Base-by-base conservation (phyloP, 2,113 vertebrate species). In the Psammodynastes pulverulentus region DNA sequence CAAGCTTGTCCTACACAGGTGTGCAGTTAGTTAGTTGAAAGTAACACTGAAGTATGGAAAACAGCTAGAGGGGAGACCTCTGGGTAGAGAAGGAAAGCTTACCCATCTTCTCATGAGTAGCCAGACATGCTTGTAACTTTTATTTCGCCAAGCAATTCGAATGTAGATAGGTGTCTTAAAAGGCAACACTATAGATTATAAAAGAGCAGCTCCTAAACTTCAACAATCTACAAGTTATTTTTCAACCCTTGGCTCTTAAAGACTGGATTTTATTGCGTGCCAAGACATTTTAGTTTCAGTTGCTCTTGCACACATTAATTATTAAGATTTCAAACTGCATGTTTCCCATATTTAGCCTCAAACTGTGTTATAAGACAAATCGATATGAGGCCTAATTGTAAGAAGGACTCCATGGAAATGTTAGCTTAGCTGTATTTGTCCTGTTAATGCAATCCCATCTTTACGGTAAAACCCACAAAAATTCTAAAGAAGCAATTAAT, bases 1-100 rank as follows among this genome's bases (percentile, higher is more conserved):
- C 52, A 85, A 89, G 29, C 87, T 89, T 92, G 72, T 92, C 49
- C 46, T 49, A 39, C 26, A n/a, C 51, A 58, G 91, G 67, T 92
- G 72, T 48, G 34, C 48, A 24, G 29, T 91, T 45, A 53, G 26
- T 79, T 84, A 67, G 26, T 79, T 84, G 52, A 87, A 52, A 79
- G 7, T 48, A 58, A 49, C 29, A 15, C 9, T 92, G 34, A 54
- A 49, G 24, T 48, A 43, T 52, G 29, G 23, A 88, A 62, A 46
- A 89, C 8, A 85, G 88, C 79, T 45, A 13, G 45, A 85, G 53
- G 91, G 52, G 23, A 92, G 52, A 34, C 26, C 39, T 88, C 86
- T 54, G 43, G 87, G 87, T 43, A 54, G 26, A 62, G 43, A 52
- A 19, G 21, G 26, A 24, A 67, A 48, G n/a, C 91, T n/a, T 51